A percentile compares a stretch with the other conserved stretches of the same genome.
Conservation (phyloP, 35 echinoderm and acorn worm species). For the Lytechinus pictus region DNA sequence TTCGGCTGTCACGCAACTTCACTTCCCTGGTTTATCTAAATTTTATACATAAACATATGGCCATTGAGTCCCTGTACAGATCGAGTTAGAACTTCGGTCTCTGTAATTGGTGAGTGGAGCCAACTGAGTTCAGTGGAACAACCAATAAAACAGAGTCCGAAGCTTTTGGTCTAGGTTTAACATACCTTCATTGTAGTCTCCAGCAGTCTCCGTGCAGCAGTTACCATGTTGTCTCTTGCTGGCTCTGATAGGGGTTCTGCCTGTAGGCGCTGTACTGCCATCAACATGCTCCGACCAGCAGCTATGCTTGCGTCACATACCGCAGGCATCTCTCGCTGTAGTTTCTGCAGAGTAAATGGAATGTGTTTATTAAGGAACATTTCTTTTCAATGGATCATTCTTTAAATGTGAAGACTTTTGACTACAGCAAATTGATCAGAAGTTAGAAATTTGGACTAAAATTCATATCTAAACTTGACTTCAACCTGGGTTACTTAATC, state of each 20-base stretch:
- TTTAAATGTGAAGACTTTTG: not conserved
- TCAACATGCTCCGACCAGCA: constrained; percentile 68
- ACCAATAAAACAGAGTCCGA: too few species aligned
- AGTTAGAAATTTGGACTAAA: too few species aligned
- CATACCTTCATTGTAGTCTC: constrained; percentile 79
- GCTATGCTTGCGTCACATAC: constrained; percentile 58
- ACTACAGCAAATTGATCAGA: not conserved
- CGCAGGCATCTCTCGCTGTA: constrained; percentile 68
- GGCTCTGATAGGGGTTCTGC: constrained; percentile 51
- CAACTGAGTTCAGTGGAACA: too few species aligned
- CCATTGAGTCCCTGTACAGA: too few species aligned
- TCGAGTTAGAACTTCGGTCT: too few species aligned
- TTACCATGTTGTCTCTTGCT: constrained; percentile 75
- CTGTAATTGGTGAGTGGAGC: too few species aligned
- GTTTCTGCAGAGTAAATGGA: constrained; percentile 9
- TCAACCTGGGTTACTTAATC: too few species aligned
- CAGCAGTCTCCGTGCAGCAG: constrained; percentile 66
- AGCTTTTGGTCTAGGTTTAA: too few species aligned
- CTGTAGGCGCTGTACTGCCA: constrained; percentile 73
- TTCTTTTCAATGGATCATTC: not conserved
- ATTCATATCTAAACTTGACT: too few species aligned
- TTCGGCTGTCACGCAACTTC: too few species aligned
- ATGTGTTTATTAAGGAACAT: not conserved
- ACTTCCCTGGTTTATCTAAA: too few species aligned
- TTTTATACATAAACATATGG: too few species aligned